These are phyloP conservation scores for Dissostichus mawsoni DNA, from an alignment of 2,113 vertebrate genomes.

Conservation along the genomic window DNA sequence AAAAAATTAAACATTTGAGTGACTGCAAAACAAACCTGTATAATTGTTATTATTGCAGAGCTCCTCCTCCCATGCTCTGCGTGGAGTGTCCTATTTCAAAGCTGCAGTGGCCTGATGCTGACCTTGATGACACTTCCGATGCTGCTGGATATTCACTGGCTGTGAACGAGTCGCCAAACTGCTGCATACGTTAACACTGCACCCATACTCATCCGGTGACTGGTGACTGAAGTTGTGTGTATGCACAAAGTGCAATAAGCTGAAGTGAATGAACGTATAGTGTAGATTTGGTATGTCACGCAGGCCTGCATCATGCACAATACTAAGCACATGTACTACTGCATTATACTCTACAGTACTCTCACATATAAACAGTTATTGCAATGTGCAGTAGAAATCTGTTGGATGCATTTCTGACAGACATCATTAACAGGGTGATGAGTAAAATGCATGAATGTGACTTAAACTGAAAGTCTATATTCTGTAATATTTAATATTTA, in stretches of 20 bases:
- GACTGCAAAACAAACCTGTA: slow-evolving; percentile 26
- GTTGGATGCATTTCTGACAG: slow-evolving; percentile 13
- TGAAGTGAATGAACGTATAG: slow-evolving; percentile 54
- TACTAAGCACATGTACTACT: slow-evolving; percentile 60
- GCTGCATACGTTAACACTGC: slow-evolving; percentile 53
- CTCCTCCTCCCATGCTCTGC: slow-evolving; percentile 74
- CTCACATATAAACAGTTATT: slow-evolving; percentile 38
- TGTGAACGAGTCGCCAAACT: slow-evolving; percentile 55
- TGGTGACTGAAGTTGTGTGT: slow-evolving; percentile 53
- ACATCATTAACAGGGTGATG: slow-evolving; percentile 19
- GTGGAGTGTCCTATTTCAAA: slow-evolving; percentile 77
- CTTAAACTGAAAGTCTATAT: slow-evolving; percentile 40
- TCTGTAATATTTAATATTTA: slow-evolving; percentile 42
- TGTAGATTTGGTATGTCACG: slow-evolving; percentile 52
- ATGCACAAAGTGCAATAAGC: slow-evolving; percentile 66
- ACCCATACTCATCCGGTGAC: slow-evolving; percentile 53
- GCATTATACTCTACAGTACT: slow-evolving; percentile 52
- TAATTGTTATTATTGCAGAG: slow-evolving; percentile 67
- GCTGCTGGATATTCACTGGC: slow-evolving; percentile 72
- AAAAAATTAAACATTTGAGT: slow-evolving; percentile 4
- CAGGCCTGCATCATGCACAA: slow-evolving; percentile 64
- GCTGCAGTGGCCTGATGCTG: slow-evolving; percentile 71
- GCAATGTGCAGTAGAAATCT: slow-evolving; percentile 38
- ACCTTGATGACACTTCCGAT: slow-evolving; percentile 72
- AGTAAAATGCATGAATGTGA: slow-evolving; percentile 62